Conservation (phyloP, 2,113 vertebrate genomes). For the Lanius collurio region DNA sequence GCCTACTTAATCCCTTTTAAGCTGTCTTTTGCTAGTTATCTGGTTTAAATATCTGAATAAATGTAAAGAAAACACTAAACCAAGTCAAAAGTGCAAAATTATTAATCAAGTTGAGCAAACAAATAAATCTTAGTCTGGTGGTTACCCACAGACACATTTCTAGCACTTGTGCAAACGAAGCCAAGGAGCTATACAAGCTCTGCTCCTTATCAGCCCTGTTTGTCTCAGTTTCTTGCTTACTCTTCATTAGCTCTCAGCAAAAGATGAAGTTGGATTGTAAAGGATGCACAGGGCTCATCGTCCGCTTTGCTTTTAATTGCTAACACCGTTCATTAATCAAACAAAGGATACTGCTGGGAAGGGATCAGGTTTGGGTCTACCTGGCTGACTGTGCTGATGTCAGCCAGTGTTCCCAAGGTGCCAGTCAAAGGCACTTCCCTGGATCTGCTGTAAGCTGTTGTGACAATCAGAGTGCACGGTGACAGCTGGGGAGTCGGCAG, state of each 20-base stretch:
- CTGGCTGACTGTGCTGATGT: constrained; percentile 8
- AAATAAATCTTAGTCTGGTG: constrained; percentile 49
- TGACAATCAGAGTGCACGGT: background rate
- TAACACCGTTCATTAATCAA: constrained; percentile 53
- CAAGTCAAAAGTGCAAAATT: constrained; percentile 81
- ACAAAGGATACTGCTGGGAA: constrained; percentile 16
- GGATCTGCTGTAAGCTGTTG: background rate
- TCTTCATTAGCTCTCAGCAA: constrained; percentile 47
- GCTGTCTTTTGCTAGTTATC: constrained; percentile 63
- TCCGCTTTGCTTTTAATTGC: constrained; percentile 28
- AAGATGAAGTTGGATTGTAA: constrained; percentile 41
- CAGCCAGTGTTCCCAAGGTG: background rate
- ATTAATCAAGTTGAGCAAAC: constrained; percentile 84
- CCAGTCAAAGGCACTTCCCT: constrained; percentile 20
- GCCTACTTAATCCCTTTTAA: constrained; percentile 52
- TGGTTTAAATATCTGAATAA: constrained; percentile 67
- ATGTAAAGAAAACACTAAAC: constrained; percentile 75
- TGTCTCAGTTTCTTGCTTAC: constrained; percentile 50
- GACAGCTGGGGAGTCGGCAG: constrained; percentile 44
- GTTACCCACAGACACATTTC: constrained; percentile 16
- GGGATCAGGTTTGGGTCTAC: constrained; percentile 1
- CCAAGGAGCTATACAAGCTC: background rate
- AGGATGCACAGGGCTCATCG: background rate
- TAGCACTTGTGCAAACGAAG: constrained; percentile 5
- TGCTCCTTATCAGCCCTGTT: constrained; percentile 39